Base-by-base conservation (phyloP, 2,888 invertebrate genomes). In the Platycheirus rosarum region DNA sequence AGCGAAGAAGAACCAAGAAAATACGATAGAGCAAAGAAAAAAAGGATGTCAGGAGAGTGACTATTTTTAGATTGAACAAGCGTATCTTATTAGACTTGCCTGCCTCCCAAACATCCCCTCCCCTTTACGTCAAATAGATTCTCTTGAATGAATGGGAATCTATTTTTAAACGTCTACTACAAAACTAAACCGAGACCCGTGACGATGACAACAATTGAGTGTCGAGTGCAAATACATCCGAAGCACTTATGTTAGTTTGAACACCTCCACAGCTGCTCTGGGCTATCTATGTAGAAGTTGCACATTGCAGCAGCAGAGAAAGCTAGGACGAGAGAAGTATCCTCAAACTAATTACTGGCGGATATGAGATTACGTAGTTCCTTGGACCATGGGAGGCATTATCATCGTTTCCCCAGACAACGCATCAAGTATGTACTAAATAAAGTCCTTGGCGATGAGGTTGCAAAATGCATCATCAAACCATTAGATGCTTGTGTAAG, bases 91-190 rank as follows among this genome's bases (percentile, higher is more conserved):
- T 23, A 51, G 70, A 51, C 35, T 18, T 11, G 13, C 16, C 23
- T 6, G 32, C 29, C 2, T 5, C 11, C 23, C 3, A 13, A 6
- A 32, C 42, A 8, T 2, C 8, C 14, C 9, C 40, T 4, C 32
- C 44, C 57, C 11, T 35, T 16, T 29, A 71, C 44, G 71, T 60
- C 65, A 44, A 40, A 60, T 53, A 46, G 42, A n/a, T 44, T 57
- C 65, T 60, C 23, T 53, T 66, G 51, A 66, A 71, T 68, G 68
- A 63, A 62, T 73, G 48, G 32, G 20, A 55, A 8, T 63, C 73
- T 78, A 78, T 78, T 78, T 78, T 78, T 78, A 78, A 62, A 73
- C 37, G 44, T 53, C 77, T 60, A 44, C 42, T 60, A 42, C 29
- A 60, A 18, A 35, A 51, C 57, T 62, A 16, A 40, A 23, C 35